A percentile compares a stretch with the other conserved stretches of the same genome.
phyloP scores from a whole-genome alignment of 2,113 vertebrate genomes.

The Festucalex cinctus region DNA sequence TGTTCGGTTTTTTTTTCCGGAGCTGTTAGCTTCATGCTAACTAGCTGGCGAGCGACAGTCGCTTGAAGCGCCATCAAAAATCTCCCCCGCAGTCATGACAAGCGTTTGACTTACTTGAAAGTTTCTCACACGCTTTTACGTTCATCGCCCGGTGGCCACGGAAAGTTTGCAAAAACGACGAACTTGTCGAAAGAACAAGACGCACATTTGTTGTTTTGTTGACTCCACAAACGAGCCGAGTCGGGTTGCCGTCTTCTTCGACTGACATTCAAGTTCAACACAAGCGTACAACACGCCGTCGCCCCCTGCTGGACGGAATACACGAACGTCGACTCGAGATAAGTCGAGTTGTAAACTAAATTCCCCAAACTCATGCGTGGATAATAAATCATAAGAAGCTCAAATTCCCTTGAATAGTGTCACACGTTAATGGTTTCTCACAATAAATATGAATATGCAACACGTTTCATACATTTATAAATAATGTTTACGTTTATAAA shows the following conservation, averaged over 20 bases:
- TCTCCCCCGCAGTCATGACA: neutral
- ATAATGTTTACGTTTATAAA: too few species aligned
- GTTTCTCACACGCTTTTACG: neutral
- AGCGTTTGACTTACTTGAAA: neutral
- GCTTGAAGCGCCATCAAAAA: too few species aligned
- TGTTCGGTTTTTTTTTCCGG: neutral
- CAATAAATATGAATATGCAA: too few species aligned
- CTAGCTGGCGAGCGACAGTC: neutral
- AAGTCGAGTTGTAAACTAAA: too few species aligned
- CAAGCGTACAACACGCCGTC: too few species aligned
- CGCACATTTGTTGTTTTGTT: neutral
- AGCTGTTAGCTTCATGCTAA: neutral
- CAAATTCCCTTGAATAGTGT: too few species aligned
- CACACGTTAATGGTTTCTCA: too few species aligned
- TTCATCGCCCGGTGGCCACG: neutral
- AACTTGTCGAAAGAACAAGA: neutral
- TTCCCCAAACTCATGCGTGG: too few species aligned
- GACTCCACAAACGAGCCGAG: neutral
- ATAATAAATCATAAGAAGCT: too few species aligned
- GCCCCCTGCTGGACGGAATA: neutral
- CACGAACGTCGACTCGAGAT: too few species aligned
- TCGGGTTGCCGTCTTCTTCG: neutral
- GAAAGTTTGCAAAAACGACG: neutral
- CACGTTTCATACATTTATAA: too few species aligned
- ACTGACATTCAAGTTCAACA: neutral